A percentile compares a stretch with the other conserved stretches of the same genome.
Conservation (phyloP, 92 coral and sea anemone species). For the Nematostella vectensis region DNA sequence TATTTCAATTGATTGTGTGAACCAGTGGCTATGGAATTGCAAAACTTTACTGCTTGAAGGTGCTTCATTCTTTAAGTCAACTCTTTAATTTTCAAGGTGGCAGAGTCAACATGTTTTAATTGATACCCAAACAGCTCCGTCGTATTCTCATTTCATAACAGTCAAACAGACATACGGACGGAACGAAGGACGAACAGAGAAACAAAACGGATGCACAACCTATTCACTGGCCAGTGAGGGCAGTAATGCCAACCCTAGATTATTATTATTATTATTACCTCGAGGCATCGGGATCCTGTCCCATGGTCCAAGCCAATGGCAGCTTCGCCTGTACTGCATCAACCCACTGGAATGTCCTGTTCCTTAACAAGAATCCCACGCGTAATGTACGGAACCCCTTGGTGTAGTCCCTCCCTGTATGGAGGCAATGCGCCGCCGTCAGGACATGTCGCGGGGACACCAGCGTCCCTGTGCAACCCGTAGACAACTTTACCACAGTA, state of each 20-base stretch:
- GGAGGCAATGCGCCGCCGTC: constrained; percentile 92
- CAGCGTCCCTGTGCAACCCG: constrained; percentile 85
- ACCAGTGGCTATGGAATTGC: neutral
- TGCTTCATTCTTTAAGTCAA: no score
- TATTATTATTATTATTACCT: constrained; percentile 33
- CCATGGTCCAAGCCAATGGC: constrained; percentile 76
- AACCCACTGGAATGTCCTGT: constrained; percentile 53
- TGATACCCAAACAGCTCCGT: no score
- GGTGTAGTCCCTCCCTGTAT: constrained; percentile 73
- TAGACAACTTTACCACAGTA: constrained; percentile 67
- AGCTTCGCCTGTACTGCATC: constrained; percentile 37
- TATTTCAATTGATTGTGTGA: neutral
- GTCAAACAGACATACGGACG: no score
- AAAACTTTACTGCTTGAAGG: no score
- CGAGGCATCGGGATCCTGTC: constrained; percentile 64
- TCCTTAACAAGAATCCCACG: constrained; percentile 60
- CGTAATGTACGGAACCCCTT: constrained; percentile 46
- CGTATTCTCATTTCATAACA: no score
- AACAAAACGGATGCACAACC: no score
- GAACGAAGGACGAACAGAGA: no score
- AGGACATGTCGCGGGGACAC: constrained; percentile 82
- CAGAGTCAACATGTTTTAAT: no score
- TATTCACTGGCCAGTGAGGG: no score
- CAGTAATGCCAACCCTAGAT: no score
- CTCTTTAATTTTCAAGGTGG: no score